These are phyloP conservation scores for Tipula lateralis DNA, from an alignment of 2,888 invertebrate species.

Conservation along the genomic window DNA sequence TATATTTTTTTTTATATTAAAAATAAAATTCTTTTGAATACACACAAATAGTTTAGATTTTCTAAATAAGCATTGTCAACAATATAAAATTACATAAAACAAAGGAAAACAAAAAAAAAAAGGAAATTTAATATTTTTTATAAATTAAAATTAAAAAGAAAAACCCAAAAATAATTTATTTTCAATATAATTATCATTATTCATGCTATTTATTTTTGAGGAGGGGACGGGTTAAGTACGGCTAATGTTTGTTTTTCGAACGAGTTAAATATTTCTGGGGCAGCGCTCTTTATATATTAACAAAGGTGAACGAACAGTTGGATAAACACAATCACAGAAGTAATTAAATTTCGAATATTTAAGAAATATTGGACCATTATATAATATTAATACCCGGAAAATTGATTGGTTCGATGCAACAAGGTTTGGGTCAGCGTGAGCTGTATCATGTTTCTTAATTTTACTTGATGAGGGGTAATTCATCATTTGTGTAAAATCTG, in stretches of 20 bases:
- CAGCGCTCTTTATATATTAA: too few species aligned
- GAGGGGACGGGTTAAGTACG: neutral
- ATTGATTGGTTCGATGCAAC: too few species aligned
- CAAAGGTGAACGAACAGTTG: too few species aligned
- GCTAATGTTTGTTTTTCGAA: neutral
- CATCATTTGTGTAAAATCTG: too few species aligned
- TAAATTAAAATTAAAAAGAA: neutral
- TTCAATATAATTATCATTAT: neutral
- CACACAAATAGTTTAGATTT: constrained; percentile 3
- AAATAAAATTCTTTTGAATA: neutral
- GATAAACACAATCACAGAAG: too few species aligned
- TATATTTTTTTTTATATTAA: neutral
- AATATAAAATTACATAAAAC: constrained; percentile 7
- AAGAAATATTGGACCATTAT: too few species aligned
- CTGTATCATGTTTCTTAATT: too few species aligned
- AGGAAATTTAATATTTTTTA: neutral
- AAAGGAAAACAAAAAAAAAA: neutral
- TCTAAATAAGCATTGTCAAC: constrained; percentile 7
- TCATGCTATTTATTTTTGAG: neutral
- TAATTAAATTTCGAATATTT: too few species aligned
- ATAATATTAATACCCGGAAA: too few species aligned
- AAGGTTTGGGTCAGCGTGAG: too few species aligned
- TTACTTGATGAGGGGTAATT: too few species aligned
- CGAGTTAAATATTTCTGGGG: neutral
- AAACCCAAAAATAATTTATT: neutral